phyloP scores from a whole-genome alignment of 2,797 vertebrate genomes.

The Sternotherus odoratus region DNA sequence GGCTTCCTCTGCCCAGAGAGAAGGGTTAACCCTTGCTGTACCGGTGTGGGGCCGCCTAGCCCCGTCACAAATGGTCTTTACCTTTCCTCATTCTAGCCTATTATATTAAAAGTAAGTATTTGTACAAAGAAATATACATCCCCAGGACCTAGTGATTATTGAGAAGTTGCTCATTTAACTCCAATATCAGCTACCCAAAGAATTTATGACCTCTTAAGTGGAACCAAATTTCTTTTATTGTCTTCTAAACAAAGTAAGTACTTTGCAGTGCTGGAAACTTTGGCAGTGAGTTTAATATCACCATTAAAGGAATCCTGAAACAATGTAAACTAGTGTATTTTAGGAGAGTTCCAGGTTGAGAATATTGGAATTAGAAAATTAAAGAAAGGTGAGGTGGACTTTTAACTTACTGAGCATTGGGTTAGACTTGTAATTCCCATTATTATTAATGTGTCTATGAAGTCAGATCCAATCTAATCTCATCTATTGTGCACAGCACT shows the following conservation, averaged over 20 bases:
- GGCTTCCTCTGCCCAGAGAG: too few species aligned
- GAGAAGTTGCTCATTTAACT: conserved; percentile 41
- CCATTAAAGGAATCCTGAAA: conserved; percentile 13
- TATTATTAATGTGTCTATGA: conserved; percentile 58
- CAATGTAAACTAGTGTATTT: conserved; percentile 20
- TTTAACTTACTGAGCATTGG: conserved; percentile 47
- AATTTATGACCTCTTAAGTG: neutral
- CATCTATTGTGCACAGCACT: conserved; percentile 38
- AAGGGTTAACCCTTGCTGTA: too few species aligned
- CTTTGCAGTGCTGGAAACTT: conserved; percentile 37
- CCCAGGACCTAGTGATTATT: conserved; percentile 44
- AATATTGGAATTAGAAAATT: conserved; percentile 38
- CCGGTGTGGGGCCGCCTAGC: too few species aligned
- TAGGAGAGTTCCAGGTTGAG: conserved; percentile 27
- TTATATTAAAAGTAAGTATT: conserved; percentile 15
- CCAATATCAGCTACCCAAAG: conserved; percentile 32
- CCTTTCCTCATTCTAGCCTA: neutral
- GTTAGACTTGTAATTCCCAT: conserved; percentile 47
- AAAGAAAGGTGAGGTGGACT: conserved; percentile 44
- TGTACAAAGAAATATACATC: neutral
- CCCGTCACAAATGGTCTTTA: too few species aligned
- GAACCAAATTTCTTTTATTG: neutral
- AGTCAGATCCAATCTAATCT: conserved; percentile 39
- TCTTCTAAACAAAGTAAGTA: conserved; percentile 38
- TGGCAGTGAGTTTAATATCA: neutral